Evolutionary conservation across 92 coral and sea anemone genomes (phyloP).

Genomic region (Epizoanthus scotinus): DNA sequence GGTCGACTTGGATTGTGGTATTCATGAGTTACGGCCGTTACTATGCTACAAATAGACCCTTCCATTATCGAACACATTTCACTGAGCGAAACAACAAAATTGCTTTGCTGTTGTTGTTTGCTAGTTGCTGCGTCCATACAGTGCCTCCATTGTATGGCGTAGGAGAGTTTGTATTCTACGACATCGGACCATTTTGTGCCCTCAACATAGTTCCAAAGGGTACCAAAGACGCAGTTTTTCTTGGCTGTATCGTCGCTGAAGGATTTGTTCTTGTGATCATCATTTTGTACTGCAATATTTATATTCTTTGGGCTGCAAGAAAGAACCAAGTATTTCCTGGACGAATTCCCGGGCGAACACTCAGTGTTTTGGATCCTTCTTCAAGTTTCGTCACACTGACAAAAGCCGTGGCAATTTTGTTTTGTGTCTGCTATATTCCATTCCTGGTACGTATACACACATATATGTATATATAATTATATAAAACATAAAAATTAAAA

Average conservation of each 20-base stretch:
- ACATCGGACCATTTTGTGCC: slow-evolving; percentile 46
- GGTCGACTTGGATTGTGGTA: slow-evolving; percentile 53
- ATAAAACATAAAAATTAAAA: too few species aligned
- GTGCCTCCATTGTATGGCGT: slow-evolving; percentile 40
- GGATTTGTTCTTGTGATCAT: slow-evolving; percentile 21
- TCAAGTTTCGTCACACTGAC: slow-evolving; percentile 36
- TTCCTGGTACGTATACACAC: slow-evolving; percentile 35
- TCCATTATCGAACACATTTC: slow-evolving; percentile 27
- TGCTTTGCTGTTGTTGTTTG: not conserved
- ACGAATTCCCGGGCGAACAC: not conserved
- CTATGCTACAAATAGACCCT: slow-evolving; percentile 5
- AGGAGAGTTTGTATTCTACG: slow-evolving; percentile 43
- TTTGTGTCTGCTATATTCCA: slow-evolving; percentile 43
- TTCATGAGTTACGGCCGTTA: slow-evolving; percentile 28
- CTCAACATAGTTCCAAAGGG: slow-evolving; percentile 47
- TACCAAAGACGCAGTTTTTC: slow-evolving; percentile 24
- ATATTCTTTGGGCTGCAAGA: not conserved
- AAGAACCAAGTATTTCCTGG: not conserved
- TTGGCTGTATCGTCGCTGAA: slow-evolving; percentile 29
- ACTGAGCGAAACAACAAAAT: slow-evolving; percentile 25
- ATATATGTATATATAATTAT: not conserved
- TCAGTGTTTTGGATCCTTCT: slow-evolving; percentile 1
- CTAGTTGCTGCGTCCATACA: not conserved
- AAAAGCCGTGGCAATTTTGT: slow-evolving; percentile 37
- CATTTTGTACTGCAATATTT: slow-evolving; percentile 25